A percentile compares a stretch with the other conserved stretches of the same genome.
phyloP scores from a whole-genome alignment of 2,113 vertebrate genomes.

The Sorex fumeus region DNA sequence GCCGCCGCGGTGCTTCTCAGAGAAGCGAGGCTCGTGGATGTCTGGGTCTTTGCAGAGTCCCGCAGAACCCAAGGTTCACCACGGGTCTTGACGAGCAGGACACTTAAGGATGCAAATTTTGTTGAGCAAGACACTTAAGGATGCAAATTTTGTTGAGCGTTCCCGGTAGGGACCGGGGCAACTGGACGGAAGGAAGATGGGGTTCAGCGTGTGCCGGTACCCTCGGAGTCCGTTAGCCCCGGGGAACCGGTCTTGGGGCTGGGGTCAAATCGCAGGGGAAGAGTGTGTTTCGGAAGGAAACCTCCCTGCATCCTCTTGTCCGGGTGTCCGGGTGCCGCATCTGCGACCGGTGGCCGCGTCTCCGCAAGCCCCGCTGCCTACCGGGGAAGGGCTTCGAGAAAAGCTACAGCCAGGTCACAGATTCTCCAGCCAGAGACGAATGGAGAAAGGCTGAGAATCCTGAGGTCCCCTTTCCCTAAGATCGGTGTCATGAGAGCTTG shows the following conservation, averaged over 20 bases:
- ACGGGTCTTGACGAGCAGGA: not conserved
- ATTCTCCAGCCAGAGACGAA: not conserved
- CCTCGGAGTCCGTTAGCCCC: not conserved
- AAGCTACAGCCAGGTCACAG: not conserved
- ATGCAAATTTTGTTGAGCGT: not conserved
- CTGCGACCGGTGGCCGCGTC: slow-evolving; percentile 60
- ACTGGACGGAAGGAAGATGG: not conserved
- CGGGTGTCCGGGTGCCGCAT: not conserved
- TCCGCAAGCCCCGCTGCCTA: not conserved
- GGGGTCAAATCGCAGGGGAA: not conserved
- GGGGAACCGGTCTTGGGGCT: not conserved
- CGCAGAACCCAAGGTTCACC: not conserved
- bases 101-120: not conserved
- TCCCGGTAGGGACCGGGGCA: not conserved
- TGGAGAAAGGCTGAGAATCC: slow-evolving; percentile 13
- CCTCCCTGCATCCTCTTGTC: not conserved
- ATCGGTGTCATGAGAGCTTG: not conserved
- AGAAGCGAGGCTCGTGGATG: not conserved
- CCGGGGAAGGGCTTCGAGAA: not conserved
- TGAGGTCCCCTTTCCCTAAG: not conserved
- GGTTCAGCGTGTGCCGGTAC: not conserved
- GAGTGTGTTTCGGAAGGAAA: not conserved
- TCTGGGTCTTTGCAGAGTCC: not conserved
- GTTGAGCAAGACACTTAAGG: not conserved
- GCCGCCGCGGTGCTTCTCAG: not conserved